Conservation (phyloP, 2,113 vertebrate genomes). For the Dipodomys ordii region DNA sequence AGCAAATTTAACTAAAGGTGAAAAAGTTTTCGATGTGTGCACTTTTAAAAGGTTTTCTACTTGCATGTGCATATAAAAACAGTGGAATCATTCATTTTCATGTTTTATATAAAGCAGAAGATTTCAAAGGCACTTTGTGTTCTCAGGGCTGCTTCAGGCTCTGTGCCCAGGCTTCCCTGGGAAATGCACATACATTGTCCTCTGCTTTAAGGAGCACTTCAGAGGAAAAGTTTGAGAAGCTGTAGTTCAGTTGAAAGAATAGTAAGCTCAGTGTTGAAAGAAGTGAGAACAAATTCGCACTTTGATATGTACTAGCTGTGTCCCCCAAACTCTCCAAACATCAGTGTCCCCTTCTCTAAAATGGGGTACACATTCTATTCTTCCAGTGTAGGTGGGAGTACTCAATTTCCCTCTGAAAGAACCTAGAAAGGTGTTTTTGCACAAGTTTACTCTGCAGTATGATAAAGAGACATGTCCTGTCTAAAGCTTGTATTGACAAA, state of each 20-base stretch:
- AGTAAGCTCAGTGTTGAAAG: constrained; percentile 68
- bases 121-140: constrained; percentile 82
- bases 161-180: constrained; percentile 71
- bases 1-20: constrained; percentile 70
- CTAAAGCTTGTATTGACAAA: background rate
- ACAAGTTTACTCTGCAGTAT: background rate
- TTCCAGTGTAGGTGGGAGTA: background rate
- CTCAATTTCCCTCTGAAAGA: background rate
- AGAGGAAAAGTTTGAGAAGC: constrained; percentile 74
- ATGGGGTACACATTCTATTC: background rate
- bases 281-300: constrained; percentile 57
- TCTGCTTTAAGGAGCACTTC: constrained; percentile 75
- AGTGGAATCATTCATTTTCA: constrained; percentile 79
- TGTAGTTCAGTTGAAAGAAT: constrained; percentile 68
- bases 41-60: constrained; percentile 70
- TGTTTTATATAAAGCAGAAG: constrained; percentile 77
- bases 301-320: constrained; percentile 60
- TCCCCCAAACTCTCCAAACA: constrained; percentile 39
- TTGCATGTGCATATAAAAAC: constrained; percentile 77
- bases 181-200: constrained; percentile 53
- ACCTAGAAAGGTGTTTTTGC: background rate
- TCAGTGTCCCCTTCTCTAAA: constrained; percentile 31
- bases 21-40: constrained; percentile 71
- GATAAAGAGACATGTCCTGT: background rate
- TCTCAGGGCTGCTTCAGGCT: constrained; percentile 78